Evolutionary conservation across 2,797 vertebrate genomes (phyloP).

Genomic region (Chiloscyllium punctatum): DNA sequence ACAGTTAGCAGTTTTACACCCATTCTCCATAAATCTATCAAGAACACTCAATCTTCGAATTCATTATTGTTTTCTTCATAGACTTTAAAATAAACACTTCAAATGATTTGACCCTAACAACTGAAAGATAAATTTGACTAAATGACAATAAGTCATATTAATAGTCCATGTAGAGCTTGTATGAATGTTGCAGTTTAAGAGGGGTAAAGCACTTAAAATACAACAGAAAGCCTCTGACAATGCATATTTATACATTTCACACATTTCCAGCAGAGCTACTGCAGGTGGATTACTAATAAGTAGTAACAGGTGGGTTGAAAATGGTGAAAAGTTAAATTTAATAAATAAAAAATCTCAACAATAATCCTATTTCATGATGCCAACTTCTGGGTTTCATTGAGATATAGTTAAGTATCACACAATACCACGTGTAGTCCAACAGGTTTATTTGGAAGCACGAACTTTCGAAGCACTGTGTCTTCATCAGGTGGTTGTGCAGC

Average conservation of each 20-base stretch:
- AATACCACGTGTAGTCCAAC: no score
- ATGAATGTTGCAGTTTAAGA: neutral
- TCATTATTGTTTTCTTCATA: neutral
- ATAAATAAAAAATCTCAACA: neutral
- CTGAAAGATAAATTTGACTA: neutral
- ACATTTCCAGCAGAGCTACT: neutral
- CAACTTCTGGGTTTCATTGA: neutral
- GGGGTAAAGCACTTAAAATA: neutral
- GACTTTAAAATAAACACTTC: neutral
- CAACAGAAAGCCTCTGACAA: neutral
- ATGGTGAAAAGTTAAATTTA: neutral
- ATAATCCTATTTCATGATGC: neutral
- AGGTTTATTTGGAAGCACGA: no score
- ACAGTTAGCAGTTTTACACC: neutral
- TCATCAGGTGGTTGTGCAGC: no score
- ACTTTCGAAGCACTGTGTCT: no score
- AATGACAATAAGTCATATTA: neutral
- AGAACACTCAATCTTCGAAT: conserved; percentile 11
- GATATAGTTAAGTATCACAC: no score
- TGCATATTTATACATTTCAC: neutral
- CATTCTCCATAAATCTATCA: neutral
- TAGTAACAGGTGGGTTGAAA: neutral
- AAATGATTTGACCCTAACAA: neutral
- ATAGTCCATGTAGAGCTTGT: neutral
- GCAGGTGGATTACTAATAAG: neutral